These are phyloP conservation scores for Rallus crepitans DNA, from an alignment of 2,797 vertebrate species.

Conservation along the genomic window DNA sequence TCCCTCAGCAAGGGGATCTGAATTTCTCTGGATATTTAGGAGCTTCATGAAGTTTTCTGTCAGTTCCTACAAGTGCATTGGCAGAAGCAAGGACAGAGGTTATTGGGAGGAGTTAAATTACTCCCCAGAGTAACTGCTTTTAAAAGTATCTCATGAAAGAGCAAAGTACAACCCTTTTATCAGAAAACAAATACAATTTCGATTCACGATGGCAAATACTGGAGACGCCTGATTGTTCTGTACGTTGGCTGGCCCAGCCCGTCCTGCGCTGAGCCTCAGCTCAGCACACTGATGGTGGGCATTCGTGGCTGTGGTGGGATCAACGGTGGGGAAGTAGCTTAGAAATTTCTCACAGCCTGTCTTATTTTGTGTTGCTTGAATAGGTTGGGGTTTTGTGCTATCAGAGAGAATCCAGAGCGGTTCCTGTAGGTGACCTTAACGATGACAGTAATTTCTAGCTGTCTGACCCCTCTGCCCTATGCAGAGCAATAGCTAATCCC, in stretches of 20 bases:
- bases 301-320: neutral
- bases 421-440: conserved; percentile 35
- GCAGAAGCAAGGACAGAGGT: neutral
- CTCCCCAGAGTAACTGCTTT: neutral
- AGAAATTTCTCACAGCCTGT: conserved; percentile 26
- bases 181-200: conserved; percentile 45
- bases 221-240: neutral
- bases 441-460: neutral
- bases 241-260: neutral
- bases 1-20: neutral
- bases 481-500: conserved; percentile 29
- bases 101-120: conserved; percentile 45
- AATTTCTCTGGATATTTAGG: neutral
- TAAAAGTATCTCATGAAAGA: neutral
- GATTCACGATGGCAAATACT: neutral
- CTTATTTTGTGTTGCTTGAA: neutral
- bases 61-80: rapidly evolving
- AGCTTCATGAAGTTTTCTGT: neutral
- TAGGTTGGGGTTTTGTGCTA: neutral
- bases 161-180: conserved; percentile 58
- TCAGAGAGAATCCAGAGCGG: neutral
- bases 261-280: neutral
- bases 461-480: neutral
- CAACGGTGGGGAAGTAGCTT: neutral
- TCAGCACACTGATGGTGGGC: rapidly evolving